These are phyloP conservation scores for Mesitornis unicolor DNA, from an alignment of 2,113 vertebrate genomes.

Conservation along the genomic window DNA sequence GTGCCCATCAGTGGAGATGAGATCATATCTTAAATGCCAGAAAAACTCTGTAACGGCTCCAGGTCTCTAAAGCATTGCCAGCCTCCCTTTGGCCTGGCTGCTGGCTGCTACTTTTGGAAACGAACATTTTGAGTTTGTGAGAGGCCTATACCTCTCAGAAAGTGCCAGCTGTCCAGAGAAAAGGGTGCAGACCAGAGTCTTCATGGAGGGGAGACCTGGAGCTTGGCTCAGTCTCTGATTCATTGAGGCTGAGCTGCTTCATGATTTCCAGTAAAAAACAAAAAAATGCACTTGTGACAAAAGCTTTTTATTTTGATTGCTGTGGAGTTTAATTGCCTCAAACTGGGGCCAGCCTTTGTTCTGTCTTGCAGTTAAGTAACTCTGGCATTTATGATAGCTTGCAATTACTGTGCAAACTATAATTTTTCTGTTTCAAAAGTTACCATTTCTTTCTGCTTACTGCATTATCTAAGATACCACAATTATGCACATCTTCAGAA, in stretches of 20 bases:
- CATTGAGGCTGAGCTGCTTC: not conserved
- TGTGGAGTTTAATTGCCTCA: not conserved
- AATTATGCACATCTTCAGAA: not conserved
- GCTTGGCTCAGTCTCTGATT: not conserved
- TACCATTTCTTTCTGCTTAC: not conserved
- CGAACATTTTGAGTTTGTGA: not conserved
- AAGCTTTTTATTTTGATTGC: not conserved
- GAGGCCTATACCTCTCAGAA: not conserved
- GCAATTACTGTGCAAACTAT: not conserved
- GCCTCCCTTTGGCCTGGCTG: not conserved
- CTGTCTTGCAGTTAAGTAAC: not conserved
- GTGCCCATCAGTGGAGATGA: not conserved
- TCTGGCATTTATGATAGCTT: not conserved
- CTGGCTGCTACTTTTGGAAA: not conserved
- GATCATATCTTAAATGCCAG: constrained; percentile 2
- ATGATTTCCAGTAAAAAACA: not conserved
- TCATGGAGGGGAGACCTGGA: not conserved
- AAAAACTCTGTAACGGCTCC: not conserved
- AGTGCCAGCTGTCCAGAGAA: not conserved
- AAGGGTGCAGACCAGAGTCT: not conserved
- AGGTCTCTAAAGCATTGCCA: not conserved
- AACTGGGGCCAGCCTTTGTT: not conserved
- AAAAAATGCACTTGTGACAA: not conserved
- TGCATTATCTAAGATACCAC: constrained; percentile 5
- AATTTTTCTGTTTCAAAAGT: not conserved